These are phyloP conservation scores for Megaceryle alcyon DNA, from an alignment of 2,797 vertebrate genomes.

Conservation along the genomic window DNA sequence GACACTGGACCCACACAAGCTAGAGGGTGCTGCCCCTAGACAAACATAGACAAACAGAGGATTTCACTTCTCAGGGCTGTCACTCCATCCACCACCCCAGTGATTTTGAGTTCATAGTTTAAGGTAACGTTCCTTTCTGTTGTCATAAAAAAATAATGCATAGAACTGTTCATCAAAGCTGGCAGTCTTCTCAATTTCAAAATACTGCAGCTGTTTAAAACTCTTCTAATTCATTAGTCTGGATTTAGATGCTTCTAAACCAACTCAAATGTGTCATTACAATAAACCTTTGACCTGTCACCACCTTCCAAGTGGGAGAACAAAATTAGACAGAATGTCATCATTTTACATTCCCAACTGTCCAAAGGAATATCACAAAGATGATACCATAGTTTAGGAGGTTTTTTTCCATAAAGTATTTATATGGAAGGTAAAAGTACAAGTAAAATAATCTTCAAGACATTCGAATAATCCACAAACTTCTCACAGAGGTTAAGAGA, in stretches of 20 bases:
- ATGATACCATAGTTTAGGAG: not conserved
- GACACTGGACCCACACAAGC: not conserved
- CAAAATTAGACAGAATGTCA: not conserved
- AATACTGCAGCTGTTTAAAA: not conserved
- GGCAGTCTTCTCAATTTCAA: not conserved
- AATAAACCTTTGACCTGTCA: slow-evolving; percentile 15
- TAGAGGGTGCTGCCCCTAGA: not conserved
- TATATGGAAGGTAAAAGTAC: not conserved
- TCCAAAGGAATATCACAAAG: not conserved
- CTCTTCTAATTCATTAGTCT: not conserved
- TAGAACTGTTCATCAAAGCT: not conserved
- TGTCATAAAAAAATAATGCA: not conserved
- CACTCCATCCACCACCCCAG: not conserved
- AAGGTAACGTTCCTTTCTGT: not conserved
- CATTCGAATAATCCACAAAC: not conserved
- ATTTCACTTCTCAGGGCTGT: not conserved
- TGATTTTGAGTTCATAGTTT: not conserved
- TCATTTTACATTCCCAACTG: not conserved
- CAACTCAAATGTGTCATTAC: not conserved
- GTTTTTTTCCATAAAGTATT: not conserved
- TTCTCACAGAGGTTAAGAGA: not conserved
- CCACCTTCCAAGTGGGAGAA: not conserved
- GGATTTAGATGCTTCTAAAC: not conserved
- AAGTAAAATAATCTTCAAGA: not conserved
- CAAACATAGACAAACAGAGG: not conserved